phyloP scores from a whole-genome alignment of 2,888 invertebrate genomes.

The Caenorhabditis auriculariae region DNA sequence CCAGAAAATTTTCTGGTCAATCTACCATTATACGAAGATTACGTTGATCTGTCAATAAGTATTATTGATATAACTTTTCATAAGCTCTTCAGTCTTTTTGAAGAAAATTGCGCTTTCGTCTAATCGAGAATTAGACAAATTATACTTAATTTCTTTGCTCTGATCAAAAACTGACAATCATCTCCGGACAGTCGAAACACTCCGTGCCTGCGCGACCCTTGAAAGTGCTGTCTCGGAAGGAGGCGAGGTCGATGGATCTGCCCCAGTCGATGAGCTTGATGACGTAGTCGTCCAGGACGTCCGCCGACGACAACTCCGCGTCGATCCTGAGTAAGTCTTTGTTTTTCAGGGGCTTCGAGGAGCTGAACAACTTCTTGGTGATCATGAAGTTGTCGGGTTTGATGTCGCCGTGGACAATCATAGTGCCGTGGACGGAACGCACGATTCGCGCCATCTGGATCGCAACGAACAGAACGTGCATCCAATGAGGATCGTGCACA shows the following conservation, averaged over 20 bases:
- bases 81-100: no score
- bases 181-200: constrained; percentile 74
- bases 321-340: constrained; percentile 34
- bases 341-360: neutral
- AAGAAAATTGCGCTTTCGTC: no score
- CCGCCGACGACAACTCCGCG: constrained; percentile 9
- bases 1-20: no score
- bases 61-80: no score
- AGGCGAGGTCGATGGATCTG: constrained; percentile 84
- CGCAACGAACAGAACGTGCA: constrained; percentile 19
- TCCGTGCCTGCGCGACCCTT: constrained; percentile 70
- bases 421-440: constrained; percentile 80
- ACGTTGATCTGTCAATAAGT: no score
- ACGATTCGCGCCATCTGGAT: constrained; percentile 82
- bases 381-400: constrained; percentile 92
- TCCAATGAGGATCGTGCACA: constrained; percentile 32
- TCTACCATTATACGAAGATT: no score
- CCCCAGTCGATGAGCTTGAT: constrained; percentile 90
- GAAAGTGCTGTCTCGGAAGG: constrained; percentile 68
- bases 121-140: no score
- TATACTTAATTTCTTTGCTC: no score
- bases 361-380: constrained; percentile 23
- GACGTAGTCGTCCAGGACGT: constrained; percentile 27
- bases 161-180: constrained; percentile 69
- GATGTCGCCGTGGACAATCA: constrained; percentile 90